phyloP scores from a whole-genome alignment of 2,888 invertebrate genomes.

The Eupithecia vulgata region DNA sequence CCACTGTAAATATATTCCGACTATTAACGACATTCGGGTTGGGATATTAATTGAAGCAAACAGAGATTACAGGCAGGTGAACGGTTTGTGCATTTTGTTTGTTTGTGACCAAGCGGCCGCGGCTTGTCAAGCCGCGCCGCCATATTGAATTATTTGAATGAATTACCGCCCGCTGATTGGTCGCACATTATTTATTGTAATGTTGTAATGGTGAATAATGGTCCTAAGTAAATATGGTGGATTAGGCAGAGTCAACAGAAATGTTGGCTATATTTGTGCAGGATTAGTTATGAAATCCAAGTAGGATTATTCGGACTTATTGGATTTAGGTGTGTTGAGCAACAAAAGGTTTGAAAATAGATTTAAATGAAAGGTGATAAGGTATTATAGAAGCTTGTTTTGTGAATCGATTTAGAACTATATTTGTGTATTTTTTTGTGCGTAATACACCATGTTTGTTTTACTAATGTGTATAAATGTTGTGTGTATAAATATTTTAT shows the following conservation, averaged over 20 bases:
- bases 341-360: background rate
- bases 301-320: background rate
- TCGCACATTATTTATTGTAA: conserved; percentile 6
- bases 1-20: background rate
- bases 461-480: background rate
- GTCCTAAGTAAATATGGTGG: background rate
- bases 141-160: conserved; percentile 11
- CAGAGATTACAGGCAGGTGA: conserved; percentile 8
- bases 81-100: conserved; percentile 10
- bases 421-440: background rate
- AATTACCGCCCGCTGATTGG: conserved; percentile 7
- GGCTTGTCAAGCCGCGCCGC: conserved; percentile 6
- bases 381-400: background rate
- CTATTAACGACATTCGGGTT: conserved; percentile 8
- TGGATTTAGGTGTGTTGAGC: background rate
- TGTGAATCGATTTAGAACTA: background rate
- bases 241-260: background rate
- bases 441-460: background rate
- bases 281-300: background rate
- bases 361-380: background rate
- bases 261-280: background rate
- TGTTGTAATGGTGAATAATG: background rate
- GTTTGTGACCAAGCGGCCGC: conserved; percentile 3
- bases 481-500: background rate
- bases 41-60: conserved; percentile 23